Evolutionary conservation across 2,888 invertebrate species (phyloP).

Genomic region (Acrocera orbiculus): DNA sequence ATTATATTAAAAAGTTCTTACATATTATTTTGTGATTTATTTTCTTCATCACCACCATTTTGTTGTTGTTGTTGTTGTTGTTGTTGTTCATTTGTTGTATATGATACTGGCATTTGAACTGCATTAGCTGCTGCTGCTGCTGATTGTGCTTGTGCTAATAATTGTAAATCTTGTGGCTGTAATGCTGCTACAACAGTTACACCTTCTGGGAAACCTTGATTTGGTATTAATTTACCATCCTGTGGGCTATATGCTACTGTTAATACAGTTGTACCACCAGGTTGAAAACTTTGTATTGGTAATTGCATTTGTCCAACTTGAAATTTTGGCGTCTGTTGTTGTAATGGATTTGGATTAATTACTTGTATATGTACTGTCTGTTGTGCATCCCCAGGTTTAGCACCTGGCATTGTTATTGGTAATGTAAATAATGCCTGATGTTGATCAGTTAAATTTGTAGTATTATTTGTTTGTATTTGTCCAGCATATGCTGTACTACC

Average conservation of each 20-base stretch:
- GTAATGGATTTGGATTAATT: slow-evolving; percentile 36
- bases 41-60: slow-evolving; percentile 3
- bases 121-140: slow-evolving; percentile 17
- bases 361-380: slow-evolving; percentile 66
- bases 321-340: slow-evolving; percentile 39
- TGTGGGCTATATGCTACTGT: slow-evolving; percentile 56
- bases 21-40: slow-evolving; percentile 2
- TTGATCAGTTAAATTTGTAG: slow-evolving; percentile 15
- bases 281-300: slow-evolving; percentile 56
- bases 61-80: slow-evolving; percentile 2
- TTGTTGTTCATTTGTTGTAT: slow-evolving; percentile 6
- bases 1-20: background rate
- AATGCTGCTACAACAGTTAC: slow-evolving; percentile 50
- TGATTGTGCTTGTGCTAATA: slow-evolving; percentile 30
- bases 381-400: slow-evolving; percentile 57
- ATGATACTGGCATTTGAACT: slow-evolving; percentile 12
- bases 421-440: slow-evolving; percentile 55
- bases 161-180: slow-evolving; percentile 51
- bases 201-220: slow-evolving; percentile 34
- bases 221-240: slow-evolving; percentile 41
- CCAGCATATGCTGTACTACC: slow-evolving; percentile 29
- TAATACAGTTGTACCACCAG: slow-evolving; percentile 49
- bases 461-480: slow-evolving; percentile 15
- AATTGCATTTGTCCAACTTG: slow-evolving; percentile 54
- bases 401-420: slow-evolving; percentile 58